A percentile compares a stretch with the other conserved stretches of the same genome.
Conservation (phyloP, 2,888 invertebrate species). For the Germaria angustata region DNA sequence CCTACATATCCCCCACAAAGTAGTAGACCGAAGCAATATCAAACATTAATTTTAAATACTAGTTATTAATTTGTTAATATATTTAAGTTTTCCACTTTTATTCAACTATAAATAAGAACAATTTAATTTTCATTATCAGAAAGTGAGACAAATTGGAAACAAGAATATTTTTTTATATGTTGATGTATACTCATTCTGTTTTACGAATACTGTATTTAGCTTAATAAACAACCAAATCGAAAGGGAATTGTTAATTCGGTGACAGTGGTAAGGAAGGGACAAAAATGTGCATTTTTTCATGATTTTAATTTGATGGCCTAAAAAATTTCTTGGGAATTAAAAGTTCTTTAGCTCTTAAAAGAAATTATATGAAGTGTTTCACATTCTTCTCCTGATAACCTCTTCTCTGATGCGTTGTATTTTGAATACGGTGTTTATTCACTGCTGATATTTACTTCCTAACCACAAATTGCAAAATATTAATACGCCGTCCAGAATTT, state of each 20-base stretch:
- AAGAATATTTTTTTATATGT: constrained; percentile 15
- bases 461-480: too few relatives aligned
- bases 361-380: too few relatives aligned
- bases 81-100: not conserved
- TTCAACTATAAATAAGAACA: not conserved
- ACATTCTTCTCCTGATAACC: too few relatives aligned
- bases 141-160: constrained; percentile 54
- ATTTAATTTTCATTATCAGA: constrained; percentile 50
- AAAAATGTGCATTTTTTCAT: not conserved
- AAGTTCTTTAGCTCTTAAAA: too few relatives aligned
- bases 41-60: constrained; percentile 39
- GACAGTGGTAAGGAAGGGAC: not conserved
- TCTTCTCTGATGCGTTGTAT: too few relatives aligned
- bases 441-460: too few relatives aligned
- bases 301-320: too few relatives aligned
- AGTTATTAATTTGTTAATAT: constrained; percentile 32
- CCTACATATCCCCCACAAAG: constrained; percentile 49
- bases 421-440: not conserved
- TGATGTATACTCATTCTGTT: not conserved
- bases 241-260: not conserved
- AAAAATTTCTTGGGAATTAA: too few relatives aligned
- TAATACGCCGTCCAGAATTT: too few relatives aligned
- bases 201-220: constrained; percentile 23
- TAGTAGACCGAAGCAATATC: constrained; percentile 44
- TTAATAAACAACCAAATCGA: not conserved